phyloP scores from a whole-genome alignment of 1,140 invertebrate genomes.

The Drosophila sechellia region DNA sequence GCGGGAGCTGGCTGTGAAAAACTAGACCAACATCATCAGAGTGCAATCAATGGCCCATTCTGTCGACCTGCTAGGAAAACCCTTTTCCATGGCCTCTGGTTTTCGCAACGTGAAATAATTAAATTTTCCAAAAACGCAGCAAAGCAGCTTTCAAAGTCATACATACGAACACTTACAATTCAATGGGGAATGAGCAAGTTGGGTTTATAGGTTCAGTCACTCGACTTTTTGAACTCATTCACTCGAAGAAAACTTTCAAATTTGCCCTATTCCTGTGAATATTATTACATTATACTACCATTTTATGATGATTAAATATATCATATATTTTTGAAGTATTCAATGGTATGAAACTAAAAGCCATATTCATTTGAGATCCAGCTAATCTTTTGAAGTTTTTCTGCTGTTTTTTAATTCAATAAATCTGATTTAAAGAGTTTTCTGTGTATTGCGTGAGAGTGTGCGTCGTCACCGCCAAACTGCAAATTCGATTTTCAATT shows the following conservation, averaged over 20 bases:
- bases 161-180: constrained; percentile 44
- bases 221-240: constrained; percentile 13
- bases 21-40: constrained; percentile 20
- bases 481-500: constrained; percentile 73
- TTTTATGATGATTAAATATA: too few species aligned
- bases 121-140: constrained; percentile 75
- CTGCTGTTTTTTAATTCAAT: not conserved
- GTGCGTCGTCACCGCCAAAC: constrained; percentile 27
- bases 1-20: constrained; percentile 17
- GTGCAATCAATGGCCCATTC: constrained; percentile 68
- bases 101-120: constrained; percentile 69
- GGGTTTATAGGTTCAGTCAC: constrained; percentile 1
- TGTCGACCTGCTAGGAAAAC: constrained; percentile 25
- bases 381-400: too few species aligned
- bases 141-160: constrained; percentile 71
- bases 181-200: constrained; percentile 71
- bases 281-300: not conserved
- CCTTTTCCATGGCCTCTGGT: constrained; percentile 28
- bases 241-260: not conserved
- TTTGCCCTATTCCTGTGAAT: not conserved
- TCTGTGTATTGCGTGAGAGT: constrained; percentile 4
- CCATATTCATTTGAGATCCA: too few species aligned
- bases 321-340: too few species aligned
- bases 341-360: not conserved
- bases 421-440: too few species aligned